Evolutionary conservation across 2,797 vertebrate species (phyloP).

Genomic region (Atherinosoma microstoma): DNA sequence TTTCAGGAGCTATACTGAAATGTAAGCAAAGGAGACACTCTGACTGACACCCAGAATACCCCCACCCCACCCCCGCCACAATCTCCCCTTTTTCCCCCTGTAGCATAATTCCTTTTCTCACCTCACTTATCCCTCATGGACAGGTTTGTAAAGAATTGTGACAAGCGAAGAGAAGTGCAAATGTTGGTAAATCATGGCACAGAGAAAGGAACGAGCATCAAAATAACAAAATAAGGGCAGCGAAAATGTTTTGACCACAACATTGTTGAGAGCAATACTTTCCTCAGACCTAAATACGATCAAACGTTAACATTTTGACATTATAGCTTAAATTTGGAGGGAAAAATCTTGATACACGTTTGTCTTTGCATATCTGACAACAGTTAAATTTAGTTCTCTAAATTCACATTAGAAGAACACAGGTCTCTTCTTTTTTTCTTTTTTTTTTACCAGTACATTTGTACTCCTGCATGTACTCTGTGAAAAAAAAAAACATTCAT

Average conservation of each 20-base stretch:
- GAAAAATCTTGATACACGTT: background rate
- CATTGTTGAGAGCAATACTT: slow-evolving; percentile 44
- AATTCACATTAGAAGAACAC: slow-evolving; percentile 19
- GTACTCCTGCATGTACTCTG: slow-evolving; percentile 37
- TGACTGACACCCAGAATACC: slow-evolving; percentile 80
- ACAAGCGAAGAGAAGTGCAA: slow-evolving; percentile 68
- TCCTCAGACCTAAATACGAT: slow-evolving; percentile 29
- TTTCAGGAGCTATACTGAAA: slow-evolving; percentile 83
- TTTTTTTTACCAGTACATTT: slow-evolving; percentile 29
- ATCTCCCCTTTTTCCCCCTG: slow-evolving; percentile 53
- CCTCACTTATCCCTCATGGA: slow-evolving; percentile 48
- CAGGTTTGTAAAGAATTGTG: slow-evolving; percentile 64
- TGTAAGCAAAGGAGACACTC: slow-evolving; percentile 83
- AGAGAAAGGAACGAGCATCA: slow-evolving; percentile 14
- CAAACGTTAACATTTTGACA: background rate
- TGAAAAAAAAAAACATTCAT: slow-evolving; percentile 53
- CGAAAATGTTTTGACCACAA: slow-evolving; percentile 43
- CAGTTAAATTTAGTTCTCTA: background rate
- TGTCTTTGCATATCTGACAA: slow-evolving; percentile 3
- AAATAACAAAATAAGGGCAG: slow-evolving; percentile 33
- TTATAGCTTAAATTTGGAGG: background rate
- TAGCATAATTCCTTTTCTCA: slow-evolving; percentile 64
- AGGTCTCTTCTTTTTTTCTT: slow-evolving; percentile 8
- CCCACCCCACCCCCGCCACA: background rate
- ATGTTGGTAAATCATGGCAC: slow-evolving; percentile 52